Base-by-base conservation (phyloP, 2,113 vertebrate species). In the Oophaga pumilio region DNA sequence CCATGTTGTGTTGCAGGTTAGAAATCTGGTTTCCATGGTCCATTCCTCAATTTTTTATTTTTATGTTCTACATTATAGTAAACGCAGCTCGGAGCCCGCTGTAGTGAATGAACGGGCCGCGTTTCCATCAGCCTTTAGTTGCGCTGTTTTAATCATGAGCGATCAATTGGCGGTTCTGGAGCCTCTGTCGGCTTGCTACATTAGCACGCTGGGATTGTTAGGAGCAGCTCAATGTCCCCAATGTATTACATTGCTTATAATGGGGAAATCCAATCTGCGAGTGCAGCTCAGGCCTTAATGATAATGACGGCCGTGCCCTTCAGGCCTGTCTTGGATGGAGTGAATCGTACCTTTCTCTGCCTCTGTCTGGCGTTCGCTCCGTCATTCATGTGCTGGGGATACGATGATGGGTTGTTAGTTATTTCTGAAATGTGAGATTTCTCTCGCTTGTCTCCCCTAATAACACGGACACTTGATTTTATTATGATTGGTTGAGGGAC, bases 381-480 rank as follows among this genome's bases (percentile, higher is more conserved):
- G 66, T 24, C 81, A 24, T 69, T 69, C n/a, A 68, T 33, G 9
- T 59, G 76, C 24, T 79, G 52, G 52, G 33, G 52, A 71, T 84
- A 20, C n/a, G 33, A 73, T 57, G 66, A 57, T 24, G 33, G 22
- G 17, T 52, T 82, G 60, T 68, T 82, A 62, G 78, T 26, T 81
- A 60, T 60, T 81, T 81, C 57, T 7, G 28, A 84, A 84, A 84
- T 26, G 17, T 56, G 50, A 28, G 28, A 13, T n/a, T 33, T 50
- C 66, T 73, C 49, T 56, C 52, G 14, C 68, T 73, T 33, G 66
- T 71, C 14, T 83, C 50, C 14, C 11, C 43, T 69, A 66, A 83
- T 83, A 83, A 69, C 12, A 83, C 62, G 64, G 62, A 22, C 14
- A 69, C 49, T 49, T 83, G 49, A 68, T 83, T 69, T 83, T 83